Percentiles rank a stretch among this genome's conserved stretches.
Evolutionary conservation across 2,888 invertebrate genomes (phyloP).

Genomic region (Lysandra bellargus): DNA sequence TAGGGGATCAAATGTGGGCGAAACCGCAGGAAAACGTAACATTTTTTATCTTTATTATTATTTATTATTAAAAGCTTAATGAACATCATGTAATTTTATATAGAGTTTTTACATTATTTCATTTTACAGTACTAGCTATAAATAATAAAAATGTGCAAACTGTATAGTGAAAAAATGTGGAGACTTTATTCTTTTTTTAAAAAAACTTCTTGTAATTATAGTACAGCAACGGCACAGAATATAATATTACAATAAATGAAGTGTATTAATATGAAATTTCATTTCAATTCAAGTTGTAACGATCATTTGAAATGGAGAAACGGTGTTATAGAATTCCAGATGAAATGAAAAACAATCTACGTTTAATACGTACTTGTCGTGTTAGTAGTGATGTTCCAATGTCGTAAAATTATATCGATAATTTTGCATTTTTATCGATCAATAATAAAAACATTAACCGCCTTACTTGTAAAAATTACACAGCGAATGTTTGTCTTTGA

Average conservation of each 20-base stretch:
- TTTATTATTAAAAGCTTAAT: too few species aligned
- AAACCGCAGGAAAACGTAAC: too few species aligned
- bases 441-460: too few species aligned
- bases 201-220: background rate
- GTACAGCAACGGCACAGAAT: background rate
- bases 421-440: background rate
- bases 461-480: too few species aligned
- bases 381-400: background rate
- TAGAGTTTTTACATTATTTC: too few species aligned
- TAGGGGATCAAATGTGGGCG: too few species aligned
- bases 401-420: background rate
- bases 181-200: background rate
- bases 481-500: too few species aligned
- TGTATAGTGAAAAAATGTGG: too few species aligned
- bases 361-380: background rate
- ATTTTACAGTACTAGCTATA: too few species aligned
- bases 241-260: slow-evolving; percentile 26
- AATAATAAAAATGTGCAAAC: too few species aligned
- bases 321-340: slow-evolving; percentile 34
- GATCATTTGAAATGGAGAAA: slow-evolving; percentile 33
- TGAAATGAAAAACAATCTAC: slow-evolving; percentile 32
- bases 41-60: too few species aligned
- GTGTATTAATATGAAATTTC: slow-evolving; percentile 30
- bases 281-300: slow-evolving; percentile 31
- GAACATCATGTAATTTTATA: too few species aligned